Evolutionary conservation across 1,140 invertebrate species (phyloP).

Genomic region (Pseudomyrmex sp.): DNA sequence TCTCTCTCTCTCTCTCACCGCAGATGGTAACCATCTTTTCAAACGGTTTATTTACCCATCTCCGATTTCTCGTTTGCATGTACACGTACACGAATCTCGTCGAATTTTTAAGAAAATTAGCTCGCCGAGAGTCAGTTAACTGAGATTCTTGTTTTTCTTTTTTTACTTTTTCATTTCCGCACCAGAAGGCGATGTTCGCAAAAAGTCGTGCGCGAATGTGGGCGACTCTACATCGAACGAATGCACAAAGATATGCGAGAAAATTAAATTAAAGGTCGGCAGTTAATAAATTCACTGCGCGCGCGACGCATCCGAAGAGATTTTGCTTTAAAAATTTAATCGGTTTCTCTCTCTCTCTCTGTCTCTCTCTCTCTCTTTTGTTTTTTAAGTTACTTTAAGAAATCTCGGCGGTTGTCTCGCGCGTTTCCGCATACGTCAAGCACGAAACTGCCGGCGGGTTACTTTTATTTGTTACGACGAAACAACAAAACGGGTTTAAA

Average conservation of each 20-base stretch:
- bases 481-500: not conserved
- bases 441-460: slow-evolving; percentile 9
- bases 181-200: no score
- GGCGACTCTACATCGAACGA: not conserved
- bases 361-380: not conserved
- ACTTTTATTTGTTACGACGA: slow-evolving; percentile 19
- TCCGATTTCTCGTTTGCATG: slow-evolving; percentile 39
- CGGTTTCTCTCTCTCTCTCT: not conserved
- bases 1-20: not conserved
- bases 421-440: slow-evolving; percentile 16
- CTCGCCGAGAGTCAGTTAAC: not conserved
- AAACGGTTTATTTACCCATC: slow-evolving; percentile 49
- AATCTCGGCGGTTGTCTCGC: not conserved
- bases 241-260: not conserved
- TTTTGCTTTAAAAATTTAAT: not conserved
- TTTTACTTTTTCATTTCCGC: no score
- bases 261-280: slow-evolving; percentile 15
- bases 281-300: slow-evolving; percentile 15
- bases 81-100: not conserved
- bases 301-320: not conserved
- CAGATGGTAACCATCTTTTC: slow-evolving; percentile 36
- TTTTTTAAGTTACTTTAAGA: slow-evolving; percentile 37
- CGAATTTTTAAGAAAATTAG: slow-evolving; percentile 44
- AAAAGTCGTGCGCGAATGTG: not conserved
- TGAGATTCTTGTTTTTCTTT: no score